Evolutionary conservation across 2,797 vertebrate species (phyloP).

Genomic region (Amblyopsis hoosieri): DNA sequence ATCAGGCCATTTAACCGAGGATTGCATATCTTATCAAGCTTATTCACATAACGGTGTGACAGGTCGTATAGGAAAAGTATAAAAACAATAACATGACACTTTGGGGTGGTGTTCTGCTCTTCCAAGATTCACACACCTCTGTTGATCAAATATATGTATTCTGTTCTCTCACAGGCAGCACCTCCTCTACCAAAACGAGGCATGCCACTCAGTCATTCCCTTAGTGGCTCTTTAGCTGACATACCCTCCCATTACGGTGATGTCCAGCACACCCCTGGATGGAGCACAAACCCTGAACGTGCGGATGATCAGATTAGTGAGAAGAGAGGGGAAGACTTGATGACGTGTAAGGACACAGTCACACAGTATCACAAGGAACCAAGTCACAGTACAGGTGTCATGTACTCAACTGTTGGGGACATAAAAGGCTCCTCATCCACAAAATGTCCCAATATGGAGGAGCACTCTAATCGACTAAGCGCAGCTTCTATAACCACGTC

Average conservation of each 20-base stretch:
- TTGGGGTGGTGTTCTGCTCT: too few species aligned
- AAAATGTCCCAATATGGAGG: constrained; percentile 28
- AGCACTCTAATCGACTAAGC: constrained; percentile 25
- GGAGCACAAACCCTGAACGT: background rate
- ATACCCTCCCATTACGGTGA: constrained; percentile 32
- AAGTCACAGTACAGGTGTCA: background rate
- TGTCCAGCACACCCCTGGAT: constrained; percentile 27
- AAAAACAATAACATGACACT: too few species aligned
- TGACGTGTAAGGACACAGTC: background rate
- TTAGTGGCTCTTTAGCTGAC: constrained; percentile 40
- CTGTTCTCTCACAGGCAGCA: constrained; percentile 27
- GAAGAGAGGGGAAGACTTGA: background rate
- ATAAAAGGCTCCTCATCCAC: constrained; percentile 43
- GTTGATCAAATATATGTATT: background rate
- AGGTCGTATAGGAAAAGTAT: too few species aligned
- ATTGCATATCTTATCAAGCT: too few species aligned
- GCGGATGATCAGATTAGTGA: background rate
- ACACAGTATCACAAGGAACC: constrained; percentile 5
- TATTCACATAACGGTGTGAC: too few species aligned
- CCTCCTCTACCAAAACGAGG: constrained; percentile 64
- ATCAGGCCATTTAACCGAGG: too few species aligned
- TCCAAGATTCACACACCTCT: too few species aligned
- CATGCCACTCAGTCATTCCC: constrained; percentile 36
- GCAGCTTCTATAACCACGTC: constrained; percentile 22
- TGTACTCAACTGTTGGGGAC: constrained; percentile 46